phyloP scores from a whole-genome alignment of 2,113 vertebrate species.

The Sturnira hondurensis region DNA sequence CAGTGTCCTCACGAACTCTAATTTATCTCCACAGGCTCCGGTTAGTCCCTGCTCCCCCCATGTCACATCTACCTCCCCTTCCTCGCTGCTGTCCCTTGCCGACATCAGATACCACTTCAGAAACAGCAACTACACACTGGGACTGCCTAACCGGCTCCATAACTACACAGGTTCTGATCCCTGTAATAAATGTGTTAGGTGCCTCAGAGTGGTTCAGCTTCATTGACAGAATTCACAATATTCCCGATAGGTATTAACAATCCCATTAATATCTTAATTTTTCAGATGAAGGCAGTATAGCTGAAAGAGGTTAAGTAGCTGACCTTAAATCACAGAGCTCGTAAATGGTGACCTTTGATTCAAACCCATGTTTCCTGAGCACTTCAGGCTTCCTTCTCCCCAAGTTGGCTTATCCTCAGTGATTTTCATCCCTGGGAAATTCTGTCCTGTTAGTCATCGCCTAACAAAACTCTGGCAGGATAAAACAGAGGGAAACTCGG shows the following conservation, averaged over 20 bases:
- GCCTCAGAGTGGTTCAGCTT: not conserved
- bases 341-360: not conserved
- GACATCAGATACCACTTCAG: not conserved
- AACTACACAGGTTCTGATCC: rapidly evolving
- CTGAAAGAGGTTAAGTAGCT: not conserved
- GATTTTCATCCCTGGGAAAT: not conserved
- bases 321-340: not conserved
- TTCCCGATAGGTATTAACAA: not conserved
- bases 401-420: not conserved
- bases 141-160: not conserved
- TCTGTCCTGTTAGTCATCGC: not conserved
- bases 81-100: not conserved
- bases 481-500: not conserved
- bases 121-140: not conserved
- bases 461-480: not conserved
- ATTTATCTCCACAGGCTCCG: not conserved
- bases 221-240: not conserved
- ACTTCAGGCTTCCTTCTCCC: not conserved
- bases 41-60: not conserved
- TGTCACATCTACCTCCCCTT: not conserved
- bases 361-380: not conserved
- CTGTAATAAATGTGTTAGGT: no score
- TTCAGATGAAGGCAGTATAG: not conserved
- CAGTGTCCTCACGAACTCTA: not conserved
- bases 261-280: not conserved